Evolutionary conservation across 2,113 vertebrate species (phyloP).

Genomic region (Mustela nigripes): DNA sequence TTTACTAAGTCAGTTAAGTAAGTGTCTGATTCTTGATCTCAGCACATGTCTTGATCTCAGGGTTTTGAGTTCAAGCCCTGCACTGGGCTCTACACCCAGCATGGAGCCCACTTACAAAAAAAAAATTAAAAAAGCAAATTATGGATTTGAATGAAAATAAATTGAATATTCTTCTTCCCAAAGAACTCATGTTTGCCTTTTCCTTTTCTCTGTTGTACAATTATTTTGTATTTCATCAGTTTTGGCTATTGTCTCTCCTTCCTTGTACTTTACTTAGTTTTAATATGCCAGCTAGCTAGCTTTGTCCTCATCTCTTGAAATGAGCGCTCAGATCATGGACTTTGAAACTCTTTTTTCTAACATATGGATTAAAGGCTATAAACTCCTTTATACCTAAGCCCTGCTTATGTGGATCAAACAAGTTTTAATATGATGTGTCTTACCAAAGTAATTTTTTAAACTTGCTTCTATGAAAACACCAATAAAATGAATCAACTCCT

Average conservation of each 20-base stretch:
- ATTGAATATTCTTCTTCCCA: background rate
- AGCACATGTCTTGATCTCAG: background rate
- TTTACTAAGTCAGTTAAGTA: background rate
- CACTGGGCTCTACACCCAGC: background rate
- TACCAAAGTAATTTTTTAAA: background rate
- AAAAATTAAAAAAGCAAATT: background rate
- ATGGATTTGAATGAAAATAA: background rate
- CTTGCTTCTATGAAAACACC: background rate
- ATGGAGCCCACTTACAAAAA: background rate
- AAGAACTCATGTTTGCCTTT: background rate
- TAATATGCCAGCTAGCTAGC: background rate
- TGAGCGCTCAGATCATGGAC: background rate
- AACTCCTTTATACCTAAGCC: background rate
- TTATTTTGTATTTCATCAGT: background rate
- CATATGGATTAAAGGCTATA: background rate
- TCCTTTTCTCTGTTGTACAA: background rate
- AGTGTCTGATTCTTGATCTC: background rate
- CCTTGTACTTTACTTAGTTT: background rate
- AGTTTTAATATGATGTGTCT: background rate
- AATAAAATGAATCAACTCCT: background rate
- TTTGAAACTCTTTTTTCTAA: background rate
- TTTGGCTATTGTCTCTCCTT: background rate
- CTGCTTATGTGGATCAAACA: background rate
- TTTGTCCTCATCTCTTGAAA: background rate
- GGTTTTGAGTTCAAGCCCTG: background rate